phyloP scores from a whole-genome alignment of 2,888 invertebrate genomes.

The Spisula solida region DNA sequence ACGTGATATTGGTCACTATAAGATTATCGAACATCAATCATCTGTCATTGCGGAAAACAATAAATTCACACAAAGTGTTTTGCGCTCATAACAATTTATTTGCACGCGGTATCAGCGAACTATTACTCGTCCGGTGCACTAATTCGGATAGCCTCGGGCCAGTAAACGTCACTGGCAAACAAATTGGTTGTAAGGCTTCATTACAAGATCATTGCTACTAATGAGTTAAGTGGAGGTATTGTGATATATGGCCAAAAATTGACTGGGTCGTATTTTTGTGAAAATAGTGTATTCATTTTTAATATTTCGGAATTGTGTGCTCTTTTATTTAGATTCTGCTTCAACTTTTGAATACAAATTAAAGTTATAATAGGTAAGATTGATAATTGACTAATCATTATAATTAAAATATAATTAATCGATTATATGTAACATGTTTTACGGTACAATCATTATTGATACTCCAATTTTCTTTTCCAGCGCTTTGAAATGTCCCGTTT shows the following conservation, averaged over 20 bases:
- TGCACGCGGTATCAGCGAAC: slow-evolving; percentile 44
- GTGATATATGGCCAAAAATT: slow-evolving; percentile 31
- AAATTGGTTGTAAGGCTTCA: slow-evolving; percentile 22
- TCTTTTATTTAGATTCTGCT: background rate
- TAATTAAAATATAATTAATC: too few species aligned
- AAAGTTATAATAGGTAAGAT: background rate
- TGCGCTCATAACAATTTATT: slow-evolving; percentile 46
- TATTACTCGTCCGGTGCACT: slow-evolving; percentile 53
- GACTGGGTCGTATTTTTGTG: slow-evolving; percentile 4
- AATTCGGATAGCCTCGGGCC: slow-evolving; percentile 52
- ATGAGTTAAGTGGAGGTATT: slow-evolving; percentile 22
- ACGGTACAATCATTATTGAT: too few species aligned
- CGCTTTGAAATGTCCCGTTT: too few species aligned
- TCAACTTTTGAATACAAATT: background rate
- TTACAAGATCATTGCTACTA: slow-evolving; percentile 38
- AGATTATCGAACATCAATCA: slow-evolving; percentile 48
- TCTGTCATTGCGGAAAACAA: slow-evolving; percentile 46
- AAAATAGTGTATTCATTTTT: background rate
- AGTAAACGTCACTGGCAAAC: slow-evolving; percentile 32
- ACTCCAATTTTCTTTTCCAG: too few species aligned
- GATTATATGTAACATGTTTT: too few species aligned
- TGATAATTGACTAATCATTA: background rate
- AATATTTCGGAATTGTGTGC: slow-evolving; percentile 5
- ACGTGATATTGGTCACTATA: background rate
- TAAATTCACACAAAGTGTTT: slow-evolving; percentile 58